Percentiles rank a stretch among this genome's conserved stretches.
phyloP scores from a whole-genome alignment of 1,140 invertebrate genomes.

The Eueides isabella region DNA sequence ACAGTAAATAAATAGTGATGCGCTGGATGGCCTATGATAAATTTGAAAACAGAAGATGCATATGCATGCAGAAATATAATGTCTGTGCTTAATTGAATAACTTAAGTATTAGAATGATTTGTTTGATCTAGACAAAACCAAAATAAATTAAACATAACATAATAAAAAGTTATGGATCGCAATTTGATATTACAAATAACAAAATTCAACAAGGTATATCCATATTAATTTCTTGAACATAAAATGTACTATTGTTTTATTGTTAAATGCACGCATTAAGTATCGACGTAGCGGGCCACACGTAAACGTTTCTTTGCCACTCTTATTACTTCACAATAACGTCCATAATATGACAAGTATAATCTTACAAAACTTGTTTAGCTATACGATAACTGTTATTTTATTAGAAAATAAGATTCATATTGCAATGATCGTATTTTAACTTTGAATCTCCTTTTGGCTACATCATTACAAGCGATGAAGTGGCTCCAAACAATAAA shows the following conservation, averaged over 20 bases:
- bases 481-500: constrained; percentile 38
- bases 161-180: too few relatives aligned
- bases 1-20: too few relatives aligned
- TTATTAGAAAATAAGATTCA: constrained; percentile 7
- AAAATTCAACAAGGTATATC: constrained; percentile 25
- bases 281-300: constrained; percentile 49
- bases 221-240: constrained; percentile 36
- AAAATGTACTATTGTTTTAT: constrained; percentile 53
- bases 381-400: not conserved
- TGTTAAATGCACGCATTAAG: constrained; percentile 51
- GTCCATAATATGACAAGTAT: constrained; percentile 26
- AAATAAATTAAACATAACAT: too few relatives aligned
- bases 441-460: not conserved
- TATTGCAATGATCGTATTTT: not conserved
- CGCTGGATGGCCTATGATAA: too few relatives aligned
- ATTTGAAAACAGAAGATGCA: too few relatives aligned
- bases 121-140: too few relatives aligned
- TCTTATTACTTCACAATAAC: constrained; percentile 32
- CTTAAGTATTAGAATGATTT: too few relatives aligned
- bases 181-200: constrained; percentile 31
- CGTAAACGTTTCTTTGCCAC: constrained; percentile 29
- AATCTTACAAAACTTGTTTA: not conserved
- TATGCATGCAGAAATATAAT: too few relatives aligned
- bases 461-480: constrained; percentile 41
- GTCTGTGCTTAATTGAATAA: too few relatives aligned